Evolutionary conservation across 2,113 vertebrate species (phyloP).

Genomic region (Misgurnus mizolepis): DNA sequence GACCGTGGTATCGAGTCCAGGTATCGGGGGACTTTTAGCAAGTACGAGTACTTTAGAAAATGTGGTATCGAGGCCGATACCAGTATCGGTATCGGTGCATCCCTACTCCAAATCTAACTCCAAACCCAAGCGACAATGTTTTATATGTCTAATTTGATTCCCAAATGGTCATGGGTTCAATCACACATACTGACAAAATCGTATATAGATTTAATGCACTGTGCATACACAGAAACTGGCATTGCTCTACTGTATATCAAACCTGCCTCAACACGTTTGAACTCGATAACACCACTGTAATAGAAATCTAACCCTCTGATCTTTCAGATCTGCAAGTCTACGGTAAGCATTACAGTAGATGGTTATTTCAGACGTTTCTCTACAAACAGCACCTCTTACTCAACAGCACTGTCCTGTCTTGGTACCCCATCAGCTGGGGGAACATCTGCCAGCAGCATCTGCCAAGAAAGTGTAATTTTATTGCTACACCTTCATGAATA

Average conservation of each 20-base stretch:
- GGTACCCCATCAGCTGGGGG: slow-evolving; percentile 4
- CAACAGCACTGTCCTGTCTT: background rate
- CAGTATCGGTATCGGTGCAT: no score
- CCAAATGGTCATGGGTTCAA: no score
- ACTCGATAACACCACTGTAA: background rate
- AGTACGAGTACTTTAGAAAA: no score
- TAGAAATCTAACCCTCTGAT: slow-evolving; percentile 9
- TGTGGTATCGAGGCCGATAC: no score
- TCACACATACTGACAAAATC: no score
- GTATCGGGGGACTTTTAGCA: no score
- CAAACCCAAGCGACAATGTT: no score
- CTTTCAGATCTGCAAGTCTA: background rate
- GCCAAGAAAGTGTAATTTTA: slow-evolving; percentile 21
- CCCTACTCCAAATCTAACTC: no score
- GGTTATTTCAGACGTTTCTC: background rate
- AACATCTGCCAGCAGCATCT: slow-evolving; percentile 13
- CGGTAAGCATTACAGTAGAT: background rate
- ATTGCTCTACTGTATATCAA: background rate
- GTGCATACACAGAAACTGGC: no score
- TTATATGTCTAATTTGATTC: no score
- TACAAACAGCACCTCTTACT: background rate
- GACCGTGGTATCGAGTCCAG: no score
- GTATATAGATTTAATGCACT: no score
- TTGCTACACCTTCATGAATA: slow-evolving; percentile 28
- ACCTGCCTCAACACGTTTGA: slow-evolving; percentile 22